Evolutionary conservation across 2,113 vertebrate species (phyloP).

Genomic region (Athene noctua): DNA sequence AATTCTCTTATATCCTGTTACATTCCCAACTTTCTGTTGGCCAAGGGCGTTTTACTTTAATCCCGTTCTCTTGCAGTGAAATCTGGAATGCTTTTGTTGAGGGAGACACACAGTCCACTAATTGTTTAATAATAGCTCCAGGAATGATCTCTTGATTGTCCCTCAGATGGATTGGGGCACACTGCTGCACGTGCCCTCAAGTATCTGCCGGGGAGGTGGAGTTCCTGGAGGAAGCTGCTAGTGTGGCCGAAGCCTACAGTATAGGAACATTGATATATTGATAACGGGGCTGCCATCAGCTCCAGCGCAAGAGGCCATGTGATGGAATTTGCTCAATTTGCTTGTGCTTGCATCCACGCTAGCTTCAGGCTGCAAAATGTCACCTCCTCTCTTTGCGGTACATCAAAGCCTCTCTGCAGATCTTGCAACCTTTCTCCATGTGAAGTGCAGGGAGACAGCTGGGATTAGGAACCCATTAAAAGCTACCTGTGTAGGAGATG

Average conservation of each 20-base stretch:
- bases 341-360: background rate
- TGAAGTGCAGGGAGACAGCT: background rate
- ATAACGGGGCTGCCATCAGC: fast-evolving
- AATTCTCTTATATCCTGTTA: background rate
- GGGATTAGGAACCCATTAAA: background rate
- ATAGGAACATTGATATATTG: no score
- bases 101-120: fast-evolving
- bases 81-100: background rate
- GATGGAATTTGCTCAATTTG: background rate
- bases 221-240: background rate
- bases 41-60: background rate
- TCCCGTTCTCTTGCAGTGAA: background rate
- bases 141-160: background rate
- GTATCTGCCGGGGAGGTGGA: background rate
- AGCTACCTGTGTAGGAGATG: background rate
- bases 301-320: background rate
- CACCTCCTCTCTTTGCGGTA: background rate
- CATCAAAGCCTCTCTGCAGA: background rate
- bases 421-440: background rate
- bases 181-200: background rate
- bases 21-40: background rate
- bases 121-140: background rate
- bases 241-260: background rate
- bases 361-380: background rate
- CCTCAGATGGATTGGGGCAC: background rate